A percentile compares a stretch with the other conserved stretches of the same genome.
Conservation (phyloP, 2,113 vertebrate genomes). For the Orthonyx spaldingii region DNA sequence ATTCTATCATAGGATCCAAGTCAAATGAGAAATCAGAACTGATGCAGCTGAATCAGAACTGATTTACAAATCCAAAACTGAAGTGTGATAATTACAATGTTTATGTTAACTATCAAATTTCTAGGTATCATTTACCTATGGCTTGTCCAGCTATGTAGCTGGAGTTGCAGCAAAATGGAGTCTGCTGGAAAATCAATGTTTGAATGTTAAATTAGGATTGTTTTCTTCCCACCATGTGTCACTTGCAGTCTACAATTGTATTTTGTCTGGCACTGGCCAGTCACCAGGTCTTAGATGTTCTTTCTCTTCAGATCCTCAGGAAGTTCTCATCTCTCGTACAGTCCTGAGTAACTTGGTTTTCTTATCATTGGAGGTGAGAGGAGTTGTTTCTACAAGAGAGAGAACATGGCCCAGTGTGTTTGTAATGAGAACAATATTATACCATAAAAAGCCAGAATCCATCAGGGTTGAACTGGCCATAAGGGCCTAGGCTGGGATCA, state of each 20-base stretch:
- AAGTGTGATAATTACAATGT: background rate
- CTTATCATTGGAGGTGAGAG: background rate
- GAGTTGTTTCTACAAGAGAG: background rate
- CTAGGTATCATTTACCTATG: background rate
- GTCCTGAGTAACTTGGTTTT: background rate
- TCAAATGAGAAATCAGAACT: background rate
- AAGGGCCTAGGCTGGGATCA: background rate
- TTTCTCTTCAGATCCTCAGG: background rate
- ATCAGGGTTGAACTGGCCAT: too few relatives aligned
- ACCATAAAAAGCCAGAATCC: background rate
- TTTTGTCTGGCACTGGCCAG: background rate
- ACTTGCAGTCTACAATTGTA: background rate
- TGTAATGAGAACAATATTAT: background rate
- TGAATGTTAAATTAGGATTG: background rate
- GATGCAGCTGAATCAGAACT: background rate
- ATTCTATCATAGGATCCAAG: background rate
- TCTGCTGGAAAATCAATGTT: background rate
- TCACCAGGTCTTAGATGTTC: background rate
- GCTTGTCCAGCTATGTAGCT: background rate
- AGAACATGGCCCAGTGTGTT: background rate
- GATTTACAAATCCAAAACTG: background rate
- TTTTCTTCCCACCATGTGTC: background rate
- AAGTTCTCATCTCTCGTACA: accelerated
- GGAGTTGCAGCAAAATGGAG: background rate
- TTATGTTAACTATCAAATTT: background rate